These are phyloP conservation scores for Falco concolor DNA, from an alignment of 2,797 vertebrate species.

Conservation along the genomic window DNA sequence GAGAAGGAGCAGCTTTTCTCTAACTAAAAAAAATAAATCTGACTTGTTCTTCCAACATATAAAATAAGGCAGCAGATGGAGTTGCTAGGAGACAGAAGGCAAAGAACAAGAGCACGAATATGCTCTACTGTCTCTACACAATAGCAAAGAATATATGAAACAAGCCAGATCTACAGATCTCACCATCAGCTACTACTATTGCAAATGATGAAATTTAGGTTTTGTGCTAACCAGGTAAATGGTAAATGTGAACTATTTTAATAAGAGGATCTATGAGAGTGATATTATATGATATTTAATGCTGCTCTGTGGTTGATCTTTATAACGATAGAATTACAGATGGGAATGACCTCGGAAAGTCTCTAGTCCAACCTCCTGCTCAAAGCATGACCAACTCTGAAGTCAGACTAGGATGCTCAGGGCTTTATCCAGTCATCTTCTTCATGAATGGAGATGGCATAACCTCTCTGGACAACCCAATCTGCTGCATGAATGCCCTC, in stretches of 20 bases:
- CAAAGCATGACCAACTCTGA: background rate
- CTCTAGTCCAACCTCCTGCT: background rate
- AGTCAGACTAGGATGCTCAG: background rate
- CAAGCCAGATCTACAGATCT: background rate
- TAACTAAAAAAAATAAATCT: slow-evolving; percentile 22
- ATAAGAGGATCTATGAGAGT: background rate
- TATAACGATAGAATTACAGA: background rate
- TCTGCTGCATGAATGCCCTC: background rate
- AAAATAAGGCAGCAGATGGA: slow-evolving; percentile 62
- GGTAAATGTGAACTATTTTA: background rate
- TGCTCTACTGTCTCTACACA: slow-evolving; percentile 20
- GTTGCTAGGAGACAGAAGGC: slow-evolving; percentile 70
- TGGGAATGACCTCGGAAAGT: background rate
- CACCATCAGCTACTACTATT: background rate
- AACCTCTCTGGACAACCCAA: background rate
- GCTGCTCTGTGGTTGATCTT: background rate
- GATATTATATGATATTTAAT: background rate
- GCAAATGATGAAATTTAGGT: background rate
- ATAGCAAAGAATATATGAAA: slow-evolving; percentile 29
- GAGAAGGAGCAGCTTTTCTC: slow-evolving; percentile 21
- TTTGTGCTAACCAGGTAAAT: background rate
- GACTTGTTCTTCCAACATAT: slow-evolving; percentile 39
- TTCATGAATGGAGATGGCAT: background rate
- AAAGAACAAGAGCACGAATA: slow-evolving; percentile 46
- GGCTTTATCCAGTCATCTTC: background rate